Conservation (phyloP, 1,140 invertebrate genomes). For the Cydia splendana region DNA sequence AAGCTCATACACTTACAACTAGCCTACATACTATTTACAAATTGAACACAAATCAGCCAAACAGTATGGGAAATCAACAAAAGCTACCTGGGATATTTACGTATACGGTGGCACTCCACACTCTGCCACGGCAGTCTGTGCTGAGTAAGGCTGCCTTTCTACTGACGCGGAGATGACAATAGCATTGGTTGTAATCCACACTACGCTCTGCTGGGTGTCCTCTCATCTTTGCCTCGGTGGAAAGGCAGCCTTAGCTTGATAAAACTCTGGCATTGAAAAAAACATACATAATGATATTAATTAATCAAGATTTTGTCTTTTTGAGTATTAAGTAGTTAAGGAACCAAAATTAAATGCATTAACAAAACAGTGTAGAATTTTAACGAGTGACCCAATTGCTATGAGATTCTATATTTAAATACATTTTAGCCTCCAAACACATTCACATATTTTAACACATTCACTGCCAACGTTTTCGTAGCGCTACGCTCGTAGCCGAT, state of each 20-base stretch:
- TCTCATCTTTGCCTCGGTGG: no score
- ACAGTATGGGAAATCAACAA: conserved; percentile 25
- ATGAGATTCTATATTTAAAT: conserved; percentile 38
- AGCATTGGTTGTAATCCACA: no score
- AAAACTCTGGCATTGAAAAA: no score
- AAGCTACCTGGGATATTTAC: background rate
- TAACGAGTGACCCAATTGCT: conserved; percentile 22
- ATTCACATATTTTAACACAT: background rate
- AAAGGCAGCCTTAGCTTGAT: no score
- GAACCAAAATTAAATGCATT: conserved; percentile 37
- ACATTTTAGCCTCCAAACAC: background rate
- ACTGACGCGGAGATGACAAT: no score
- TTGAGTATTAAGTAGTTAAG: conserved; percentile 25
- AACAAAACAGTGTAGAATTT: conserved; percentile 42
- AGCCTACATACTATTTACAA: conserved; percentile 49
- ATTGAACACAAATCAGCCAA: conserved; percentile 50
- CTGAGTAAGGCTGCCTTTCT: no score
- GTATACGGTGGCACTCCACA: no score
- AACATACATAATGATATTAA: no score
- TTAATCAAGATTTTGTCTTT: conserved; percentile 40
- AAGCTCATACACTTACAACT: background rate
- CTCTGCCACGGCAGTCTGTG: no score
- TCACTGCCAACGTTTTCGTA: background rate
- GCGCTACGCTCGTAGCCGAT: no score
- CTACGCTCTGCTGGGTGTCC: no score